Evolutionary conservation across 2,888 invertebrate species (phyloP).

Genomic region (Leptinotarsa tumamoca): DNA sequence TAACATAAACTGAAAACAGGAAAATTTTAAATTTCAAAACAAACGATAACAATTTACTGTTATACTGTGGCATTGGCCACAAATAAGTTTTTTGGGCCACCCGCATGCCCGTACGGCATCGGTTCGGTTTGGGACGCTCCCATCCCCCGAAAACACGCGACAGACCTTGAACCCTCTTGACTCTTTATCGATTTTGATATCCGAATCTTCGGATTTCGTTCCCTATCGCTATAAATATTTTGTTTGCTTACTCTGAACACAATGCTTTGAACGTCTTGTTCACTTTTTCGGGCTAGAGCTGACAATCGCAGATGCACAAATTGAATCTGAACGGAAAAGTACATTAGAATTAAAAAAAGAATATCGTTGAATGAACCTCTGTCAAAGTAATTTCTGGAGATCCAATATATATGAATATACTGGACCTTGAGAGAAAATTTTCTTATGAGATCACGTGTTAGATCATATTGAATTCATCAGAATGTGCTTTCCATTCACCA

Average conservation of each 20-base stretch:
- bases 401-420: too few species aligned
- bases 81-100: neutral
- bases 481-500: too few species aligned
- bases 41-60: too few species aligned
- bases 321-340: neutral
- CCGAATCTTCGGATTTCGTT: slow-evolving; percentile 34
- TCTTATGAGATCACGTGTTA: too few species aligned
- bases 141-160: slow-evolving; percentile 22
- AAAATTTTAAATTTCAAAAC: too few species aligned
- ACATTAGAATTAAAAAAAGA: neutral
- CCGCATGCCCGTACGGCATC: neutral
- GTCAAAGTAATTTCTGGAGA: neutral
- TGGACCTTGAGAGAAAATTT: too few species aligned
- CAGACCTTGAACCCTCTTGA: slow-evolving; percentile 52
- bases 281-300: slow-evolving; percentile 12
- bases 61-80: neutral
- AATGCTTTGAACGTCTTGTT: neutral
- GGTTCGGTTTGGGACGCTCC: neutral
- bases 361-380: neutral
- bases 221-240: slow-evolving; percentile 34
- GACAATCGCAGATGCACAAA: slow-evolving; percentile 4
- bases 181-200: slow-evolving; percentile 46
- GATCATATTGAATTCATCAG: too few species aligned
- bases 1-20: neutral
- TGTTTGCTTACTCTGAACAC: slow-evolving; percentile 25